These are phyloP conservation scores for Cheilinus undulatus DNA, from an alignment of 2,113 vertebrate species.

Conservation along the genomic window DNA sequence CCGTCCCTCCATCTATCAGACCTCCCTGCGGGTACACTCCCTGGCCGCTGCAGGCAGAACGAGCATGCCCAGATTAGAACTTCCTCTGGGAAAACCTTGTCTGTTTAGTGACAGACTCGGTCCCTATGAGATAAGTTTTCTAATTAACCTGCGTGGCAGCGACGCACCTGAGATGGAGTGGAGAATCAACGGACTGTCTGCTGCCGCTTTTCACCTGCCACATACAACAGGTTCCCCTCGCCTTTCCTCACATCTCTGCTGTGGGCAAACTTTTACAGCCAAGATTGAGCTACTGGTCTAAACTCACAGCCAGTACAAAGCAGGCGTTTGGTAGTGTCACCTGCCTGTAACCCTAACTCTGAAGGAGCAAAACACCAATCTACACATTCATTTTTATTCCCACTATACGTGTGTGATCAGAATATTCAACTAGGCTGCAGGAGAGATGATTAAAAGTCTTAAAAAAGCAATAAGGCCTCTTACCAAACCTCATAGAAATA, in stretches of 20 bases:
- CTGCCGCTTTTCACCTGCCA: constrained; percentile 34
- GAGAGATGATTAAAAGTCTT: too few species aligned
- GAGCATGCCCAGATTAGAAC: constrained; percentile 86
- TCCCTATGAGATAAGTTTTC: constrained; percentile 93
- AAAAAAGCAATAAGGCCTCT: too few species aligned
- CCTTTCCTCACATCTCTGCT: neutral
- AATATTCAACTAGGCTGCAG: neutral
- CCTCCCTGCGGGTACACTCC: constrained; percentile 32
- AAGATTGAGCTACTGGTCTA: neutral
- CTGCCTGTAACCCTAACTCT: neutral
- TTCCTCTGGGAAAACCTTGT: constrained; percentile 83
- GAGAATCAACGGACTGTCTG: constrained; percentile 52
- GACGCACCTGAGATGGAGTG: constrained; percentile 73
- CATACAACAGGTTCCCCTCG: constrained; percentile 21
- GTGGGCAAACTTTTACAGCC: constrained; percentile 27
- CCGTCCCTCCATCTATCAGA: constrained; percentile 51
- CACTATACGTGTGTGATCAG: too few species aligned
- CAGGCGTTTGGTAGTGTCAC: neutral
- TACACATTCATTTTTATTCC: neutral
- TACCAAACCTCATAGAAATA: too few species aligned
- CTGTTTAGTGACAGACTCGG: constrained; percentile 81
- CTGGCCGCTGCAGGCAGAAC: constrained; percentile 63
- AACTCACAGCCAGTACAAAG: constrained; percentile 4
- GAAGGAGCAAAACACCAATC: too few species aligned
- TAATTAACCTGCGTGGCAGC: constrained; percentile 92